Evolutionary conservation across 2,797 vertebrate genomes (phyloP), one percentile per base, ranked within the genome.

Genomic region (Podarcis siculus): DNA sequence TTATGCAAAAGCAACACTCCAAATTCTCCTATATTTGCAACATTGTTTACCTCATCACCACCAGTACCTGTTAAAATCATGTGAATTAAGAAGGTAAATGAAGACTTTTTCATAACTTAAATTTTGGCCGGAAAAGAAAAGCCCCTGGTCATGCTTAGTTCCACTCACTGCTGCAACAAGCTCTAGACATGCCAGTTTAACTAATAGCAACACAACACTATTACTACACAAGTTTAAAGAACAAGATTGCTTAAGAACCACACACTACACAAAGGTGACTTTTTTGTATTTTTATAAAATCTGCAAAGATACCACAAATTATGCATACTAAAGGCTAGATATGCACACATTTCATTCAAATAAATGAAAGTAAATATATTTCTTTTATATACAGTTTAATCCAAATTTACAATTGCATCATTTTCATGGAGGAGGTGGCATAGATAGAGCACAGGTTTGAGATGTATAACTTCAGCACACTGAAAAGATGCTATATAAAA

Each of bases 221-320:
- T 37, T 30, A 76, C 3, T 58, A 89, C 85, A 58, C 88, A 89
- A 1, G 0, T 13, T 83, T 81, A 19, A 4, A 39, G 1, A 0
- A 39, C 49, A 55, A 4, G 55, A 83, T 35, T 39, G n/a, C 12
- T 75, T 79, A 86, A 90, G 30, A 69, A 87, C 42, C 87, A 86
- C 55, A 37, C 55, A 79, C 85, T 91, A 89, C 90, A 92, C 21
- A 13, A 13, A 27, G 64, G 30, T 75, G 13, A 30, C 64, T 66
- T 93, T 88, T 96, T 97, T 97, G 82, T 96, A 93, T 93, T 98
- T 98, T 98, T 97, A 97, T 97, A 97, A 98, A 97, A 96, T 98
- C 97, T 96, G 89, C 90, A 93, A 94, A 95, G 89, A 83, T 91
- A 90, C 79, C 93, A 96, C 93, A 96, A 96, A 96, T 97, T 92